Evolutionary conservation across 1,140 invertebrate genomes (phyloP).

Genomic region (Diabrotica virgifera): DNA sequence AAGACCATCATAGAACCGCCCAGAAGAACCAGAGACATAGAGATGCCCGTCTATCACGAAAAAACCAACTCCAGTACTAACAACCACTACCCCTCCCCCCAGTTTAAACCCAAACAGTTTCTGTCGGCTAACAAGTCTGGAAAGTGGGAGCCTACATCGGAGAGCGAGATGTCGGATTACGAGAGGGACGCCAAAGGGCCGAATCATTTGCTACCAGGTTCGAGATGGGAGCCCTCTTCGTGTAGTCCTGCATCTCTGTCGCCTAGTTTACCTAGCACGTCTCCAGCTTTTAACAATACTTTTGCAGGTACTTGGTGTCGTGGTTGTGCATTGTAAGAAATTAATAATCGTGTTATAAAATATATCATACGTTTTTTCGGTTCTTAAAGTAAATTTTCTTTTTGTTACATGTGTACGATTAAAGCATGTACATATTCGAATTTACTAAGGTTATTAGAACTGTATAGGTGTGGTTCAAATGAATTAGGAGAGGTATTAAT

Average conservation of each 20-base stretch:
- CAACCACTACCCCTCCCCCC: constrained; percentile 22
- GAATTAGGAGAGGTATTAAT: too few species aligned
- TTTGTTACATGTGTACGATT: too few species aligned
- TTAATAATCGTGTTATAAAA: background rate
- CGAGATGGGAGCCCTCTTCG: constrained; percentile 56
- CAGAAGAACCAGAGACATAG: constrained; percentile 55
- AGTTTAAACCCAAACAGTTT: constrained; percentile 50
- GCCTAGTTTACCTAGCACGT: constrained; percentile 58
- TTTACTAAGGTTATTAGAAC: too few species aligned
- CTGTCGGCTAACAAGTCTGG: constrained; percentile 51
- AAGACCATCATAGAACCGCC: constrained; percentile 52
- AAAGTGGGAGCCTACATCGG: constrained; percentile 64
- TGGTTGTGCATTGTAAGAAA: background rate
- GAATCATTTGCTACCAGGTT: constrained; percentile 49
- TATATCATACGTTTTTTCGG: too few species aligned
- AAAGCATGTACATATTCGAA: too few species aligned
- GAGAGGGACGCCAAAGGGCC: constrained; percentile 53
- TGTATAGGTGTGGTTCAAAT: too few species aligned
- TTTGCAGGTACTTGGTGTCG: constrained; percentile 40
- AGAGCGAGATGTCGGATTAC: constrained; percentile 60
- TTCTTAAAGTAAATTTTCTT: too few species aligned
- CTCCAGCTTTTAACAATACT: constrained; percentile 50
- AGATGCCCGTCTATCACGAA: constrained; percentile 64
- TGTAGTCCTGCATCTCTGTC: constrained; percentile 59
- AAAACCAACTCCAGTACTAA: constrained; percentile 46